Conservation (phyloP, 2,113 vertebrate genomes). For the Pampusana beccarii region DNA sequence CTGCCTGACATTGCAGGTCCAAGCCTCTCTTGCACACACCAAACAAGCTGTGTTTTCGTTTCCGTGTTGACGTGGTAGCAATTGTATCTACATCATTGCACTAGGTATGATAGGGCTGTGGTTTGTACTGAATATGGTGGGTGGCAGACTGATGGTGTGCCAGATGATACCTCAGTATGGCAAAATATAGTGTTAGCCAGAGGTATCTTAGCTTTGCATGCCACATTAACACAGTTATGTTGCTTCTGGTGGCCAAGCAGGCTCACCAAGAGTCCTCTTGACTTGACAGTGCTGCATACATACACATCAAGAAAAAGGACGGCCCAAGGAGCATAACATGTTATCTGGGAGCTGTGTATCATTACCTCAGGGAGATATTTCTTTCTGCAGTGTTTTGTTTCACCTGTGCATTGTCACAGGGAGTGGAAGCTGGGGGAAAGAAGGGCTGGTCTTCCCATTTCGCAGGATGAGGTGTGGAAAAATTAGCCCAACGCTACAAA, state of each 20-base stretch:
- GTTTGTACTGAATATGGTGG: not conserved
- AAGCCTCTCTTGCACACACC: not conserved
- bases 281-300: not conserved
- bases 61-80: not conserved
- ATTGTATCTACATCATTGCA: too few relatives aligned
- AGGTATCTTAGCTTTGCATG: not conserved
- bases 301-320: not conserved
- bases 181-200: not conserved
- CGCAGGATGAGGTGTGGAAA: not conserved
- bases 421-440: not conserved
- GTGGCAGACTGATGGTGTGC: not conserved
- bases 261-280: not conserved
- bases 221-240: rapidly evolving
- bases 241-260: not conserved
- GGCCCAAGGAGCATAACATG: not conserved
- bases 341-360: not conserved
- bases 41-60: not conserved
- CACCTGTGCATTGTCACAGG: not conserved
- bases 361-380: not conserved
- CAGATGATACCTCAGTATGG: not conserved
- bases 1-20: not conserved
- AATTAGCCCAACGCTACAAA: not conserved
- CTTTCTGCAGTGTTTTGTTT: not conserved
- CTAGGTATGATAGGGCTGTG: not conserved
- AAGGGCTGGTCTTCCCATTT: not conserved